Evolutionary conservation across 2,888 invertebrate species (phyloP).

Genomic region (Rhimphoctona megacephalus): DNA sequence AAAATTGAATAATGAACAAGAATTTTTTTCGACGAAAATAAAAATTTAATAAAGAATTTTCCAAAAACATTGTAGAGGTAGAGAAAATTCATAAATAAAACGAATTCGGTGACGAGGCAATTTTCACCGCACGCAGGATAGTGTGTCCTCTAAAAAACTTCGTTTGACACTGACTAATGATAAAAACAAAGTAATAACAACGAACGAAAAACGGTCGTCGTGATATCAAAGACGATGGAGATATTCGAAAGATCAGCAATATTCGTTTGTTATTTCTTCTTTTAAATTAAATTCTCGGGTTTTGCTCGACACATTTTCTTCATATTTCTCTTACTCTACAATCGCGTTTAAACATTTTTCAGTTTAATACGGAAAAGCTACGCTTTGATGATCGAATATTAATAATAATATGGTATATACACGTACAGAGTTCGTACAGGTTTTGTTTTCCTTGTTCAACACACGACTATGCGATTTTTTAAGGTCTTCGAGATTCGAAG

Average conservation of each 20-base stretch:
- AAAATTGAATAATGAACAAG: neutral
- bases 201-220: slow-evolving; percentile 35
- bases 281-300: slow-evolving; percentile 4
- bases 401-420: slow-evolving; percentile 72
- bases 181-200: slow-evolving; percentile 42
- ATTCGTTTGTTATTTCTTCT: slow-evolving; percentile 9
- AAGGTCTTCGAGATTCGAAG: slow-evolving; percentile 72
- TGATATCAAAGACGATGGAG: slow-evolving; percentile 35
- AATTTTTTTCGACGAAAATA: neutral
- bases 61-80: neutral
- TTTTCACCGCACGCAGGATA: slow-evolving; percentile 2
- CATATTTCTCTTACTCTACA: slow-evolving; percentile 29
- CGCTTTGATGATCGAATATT: slow-evolving; percentile 77
- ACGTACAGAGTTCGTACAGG: slow-evolving; percentile 71
- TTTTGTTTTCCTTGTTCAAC: slow-evolving; percentile 59
- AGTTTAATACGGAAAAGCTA: slow-evolving; percentile 74
- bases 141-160: slow-evolving; percentile 4
- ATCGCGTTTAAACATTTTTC: slow-evolving; percentile 63
- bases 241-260: slow-evolving; percentile 41
- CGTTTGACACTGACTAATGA: slow-evolving; percentile 6
- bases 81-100: neutral
- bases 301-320: slow-evolving; percentile 33
- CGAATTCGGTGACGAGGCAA: no score
- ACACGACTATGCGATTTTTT: slow-evolving; percentile 72
- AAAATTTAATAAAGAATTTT: neutral